These are phyloP conservation scores for Drosophila recens DNA, from an alignment of 2,888 invertebrate species.

Conservation along the genomic window DNA sequence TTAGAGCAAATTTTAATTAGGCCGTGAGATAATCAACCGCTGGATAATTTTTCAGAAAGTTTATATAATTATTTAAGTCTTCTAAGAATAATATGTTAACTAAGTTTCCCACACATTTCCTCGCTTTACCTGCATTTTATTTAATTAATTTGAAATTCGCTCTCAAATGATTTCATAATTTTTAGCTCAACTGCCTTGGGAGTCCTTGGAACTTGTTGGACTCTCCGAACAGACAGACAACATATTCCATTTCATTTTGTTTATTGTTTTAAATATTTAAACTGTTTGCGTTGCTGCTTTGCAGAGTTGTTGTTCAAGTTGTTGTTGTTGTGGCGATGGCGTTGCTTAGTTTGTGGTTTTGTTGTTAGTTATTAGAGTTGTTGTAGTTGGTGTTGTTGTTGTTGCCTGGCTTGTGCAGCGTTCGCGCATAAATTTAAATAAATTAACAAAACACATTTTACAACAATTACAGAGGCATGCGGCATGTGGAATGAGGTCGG, in stretches of 20 bases:
- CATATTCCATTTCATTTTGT: slow-evolving; percentile 68
- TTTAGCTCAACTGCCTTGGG: slow-evolving; percentile 28
- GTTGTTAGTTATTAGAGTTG: slow-evolving; percentile 48
- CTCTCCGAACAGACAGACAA: slow-evolving; percentile 22
- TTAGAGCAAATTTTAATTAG: too few relatives aligned
- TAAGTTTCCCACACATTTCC: neutral
- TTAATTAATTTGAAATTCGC: slow-evolving; percentile 24
- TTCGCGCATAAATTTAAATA: slow-evolving; percentile 77
- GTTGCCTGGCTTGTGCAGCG: slow-evolving; percentile 42
- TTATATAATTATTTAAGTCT: neutral
- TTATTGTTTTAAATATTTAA: slow-evolving; percentile 68
- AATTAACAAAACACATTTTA: slow-evolving; percentile 76
- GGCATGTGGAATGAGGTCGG: slow-evolving; percentile 13
- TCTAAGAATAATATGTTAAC: neutral
- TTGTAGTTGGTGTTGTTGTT: slow-evolving; percentile 20
- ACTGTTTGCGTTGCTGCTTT: slow-evolving; percentile 52
- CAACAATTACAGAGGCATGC: slow-evolving; percentile 67
- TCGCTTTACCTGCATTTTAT: slow-evolving; percentile 3
- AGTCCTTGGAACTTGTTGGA: slow-evolving; percentile 10
- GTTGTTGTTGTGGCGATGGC: slow-evolving; percentile 15
- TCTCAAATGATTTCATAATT: slow-evolving; percentile 35
- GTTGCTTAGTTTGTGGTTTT: slow-evolving; percentile 55
- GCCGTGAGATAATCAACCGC: too few relatives aligned
- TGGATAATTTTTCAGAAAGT: too few relatives aligned
- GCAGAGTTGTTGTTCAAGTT: slow-evolving; percentile 17